Evolutionary conservation across 2,797 vertebrate species (phyloP), one percentile per base, ranked within the genome.

Genomic region (Nasua narica): DNA sequence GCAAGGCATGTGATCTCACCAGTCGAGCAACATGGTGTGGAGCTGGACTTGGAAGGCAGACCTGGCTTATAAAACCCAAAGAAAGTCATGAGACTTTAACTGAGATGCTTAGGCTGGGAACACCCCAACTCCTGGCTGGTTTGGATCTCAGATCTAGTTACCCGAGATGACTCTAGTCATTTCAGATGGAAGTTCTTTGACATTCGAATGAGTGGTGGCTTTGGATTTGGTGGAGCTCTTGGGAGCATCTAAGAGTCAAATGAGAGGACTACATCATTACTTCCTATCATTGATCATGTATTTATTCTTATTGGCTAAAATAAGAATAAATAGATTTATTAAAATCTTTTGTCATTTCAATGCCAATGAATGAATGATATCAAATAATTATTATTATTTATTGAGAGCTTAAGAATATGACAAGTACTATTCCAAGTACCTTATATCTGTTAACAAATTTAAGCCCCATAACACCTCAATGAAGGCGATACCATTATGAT

Each of bases 1-100:
- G 74, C n/a, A 27, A 96, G 56, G 93, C 83, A 93, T 91, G 96
- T n/a, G 46, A 58, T 50, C 86, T 94, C 56, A 54, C 93, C 19
- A 1, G 86, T 94, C 89, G 48, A 52, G 74, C 67, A n/a, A 25
- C 11, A 3, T n/a, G 77, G 72, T 54, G 37, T 14, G 46, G 82
- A 87, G 52, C 48, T 62, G 6, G 23, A 72, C 70, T 12, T 82
- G 58, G 92, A 91, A 76, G 88, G 65, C 48, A 82, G 58, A 74
- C 32, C 19, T 62, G 60, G 35, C 78, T 94, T 88, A 40, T 87
- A 82, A 93, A 96, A 83, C 78, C 46, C 0, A 6, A n/a, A 94
- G 62, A 46, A 83, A 90, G 81, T 91, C 74, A 89, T 18, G 21
- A 56, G 21, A 56, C 52, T 83, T 76, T 86, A 56, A 89, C 91